phyloP scores from a whole-genome alignment of 2,888 invertebrate genomes.

The Clistopyga incitator region DNA sequence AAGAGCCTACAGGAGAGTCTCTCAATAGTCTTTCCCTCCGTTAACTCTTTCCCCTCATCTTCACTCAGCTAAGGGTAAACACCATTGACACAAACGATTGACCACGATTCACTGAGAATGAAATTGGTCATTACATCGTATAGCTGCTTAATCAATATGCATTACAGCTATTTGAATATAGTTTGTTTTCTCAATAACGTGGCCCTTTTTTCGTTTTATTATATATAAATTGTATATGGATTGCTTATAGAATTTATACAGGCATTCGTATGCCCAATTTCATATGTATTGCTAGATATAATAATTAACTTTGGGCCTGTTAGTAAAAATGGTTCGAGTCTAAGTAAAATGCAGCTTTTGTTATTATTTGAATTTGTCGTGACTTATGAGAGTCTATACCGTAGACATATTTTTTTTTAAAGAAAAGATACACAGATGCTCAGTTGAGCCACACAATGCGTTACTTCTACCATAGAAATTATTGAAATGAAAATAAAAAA shows the following conservation, averaged over 20 bases:
- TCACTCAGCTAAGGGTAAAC: background rate
- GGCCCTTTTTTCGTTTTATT: too few species aligned
- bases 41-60: background rate
- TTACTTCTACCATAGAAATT: background rate
- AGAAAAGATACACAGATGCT: background rate
- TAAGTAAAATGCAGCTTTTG: background rate
- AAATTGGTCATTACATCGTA: background rate
- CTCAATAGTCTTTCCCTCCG: background rate
- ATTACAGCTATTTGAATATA: too few species aligned
- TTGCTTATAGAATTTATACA: too few species aligned
- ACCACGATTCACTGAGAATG: background rate
- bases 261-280: too few species aligned
- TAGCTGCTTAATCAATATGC: background rate
- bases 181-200: too few species aligned
- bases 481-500: background rate
- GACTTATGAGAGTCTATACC: background rate
- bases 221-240: too few species aligned
- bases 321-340: too few species aligned
- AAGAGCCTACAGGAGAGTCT: constrained; percentile 28
- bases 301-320: too few species aligned
- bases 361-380: background rate
- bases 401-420: background rate
- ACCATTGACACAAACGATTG: background rate
- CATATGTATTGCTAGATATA: too few species aligned
- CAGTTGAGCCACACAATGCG: background rate